phyloP scores from a whole-genome alignment of 2,797 vertebrate genomes.

The Allochrocebus solatus region DNA sequence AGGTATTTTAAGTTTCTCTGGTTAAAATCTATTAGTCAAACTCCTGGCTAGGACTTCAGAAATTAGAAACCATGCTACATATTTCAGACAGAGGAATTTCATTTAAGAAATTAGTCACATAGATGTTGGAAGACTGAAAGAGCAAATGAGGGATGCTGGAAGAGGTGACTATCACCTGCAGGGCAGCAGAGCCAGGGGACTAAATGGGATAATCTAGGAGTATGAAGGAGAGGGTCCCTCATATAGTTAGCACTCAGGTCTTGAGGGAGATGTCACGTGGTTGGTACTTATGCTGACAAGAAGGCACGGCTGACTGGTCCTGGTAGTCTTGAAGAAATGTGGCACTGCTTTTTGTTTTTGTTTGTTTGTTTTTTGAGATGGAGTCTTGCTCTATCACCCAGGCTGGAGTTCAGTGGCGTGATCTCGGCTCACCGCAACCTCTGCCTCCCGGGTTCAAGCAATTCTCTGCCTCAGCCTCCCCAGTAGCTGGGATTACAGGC shows the following conservation, averaged over 20 bases:
- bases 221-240: neutral
- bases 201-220: neutral
- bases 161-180: neutral
- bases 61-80: neutral
- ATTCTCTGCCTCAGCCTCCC: neutral
- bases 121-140: conserved; percentile 18
- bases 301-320: neutral
- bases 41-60: neutral
- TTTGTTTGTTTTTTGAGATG: too few species aligned
- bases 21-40: conserved; percentile 44
- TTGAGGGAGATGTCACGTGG: neutral
- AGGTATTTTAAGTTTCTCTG: conserved; percentile 19
- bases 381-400: neutral
- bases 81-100: neutral
- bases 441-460: neutral
- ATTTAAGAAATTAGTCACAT: neutral
- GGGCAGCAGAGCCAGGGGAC: neutral
- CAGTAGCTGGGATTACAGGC: neutral
- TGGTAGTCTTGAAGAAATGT: neutral
- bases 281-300: neutral
- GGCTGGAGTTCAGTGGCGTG: neutral
- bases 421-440: neutral
- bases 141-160: neutral
- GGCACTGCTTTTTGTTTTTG: neutral
- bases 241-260: neutral